Evolutionary conservation across 64 coral and sea anemone species (phyloP).

Genomic region (Dendrophyllia cribrosa): DNA sequence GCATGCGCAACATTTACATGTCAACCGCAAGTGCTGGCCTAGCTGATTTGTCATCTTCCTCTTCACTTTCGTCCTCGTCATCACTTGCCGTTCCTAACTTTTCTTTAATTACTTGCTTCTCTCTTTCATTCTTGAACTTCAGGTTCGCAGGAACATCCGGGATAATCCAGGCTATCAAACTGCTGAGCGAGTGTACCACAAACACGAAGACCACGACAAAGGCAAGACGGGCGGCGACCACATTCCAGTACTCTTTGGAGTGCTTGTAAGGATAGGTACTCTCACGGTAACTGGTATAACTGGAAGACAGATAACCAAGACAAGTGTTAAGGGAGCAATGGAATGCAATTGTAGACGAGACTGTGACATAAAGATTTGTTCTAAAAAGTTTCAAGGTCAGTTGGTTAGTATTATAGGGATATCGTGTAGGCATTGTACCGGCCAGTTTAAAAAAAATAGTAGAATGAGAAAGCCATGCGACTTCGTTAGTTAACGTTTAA

Average conservation of each 20-base stretch:
- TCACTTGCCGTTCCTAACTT: conserved; percentile 27
- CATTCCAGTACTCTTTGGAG: conserved; percentile 83
- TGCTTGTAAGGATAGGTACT: conserved; percentile 48
- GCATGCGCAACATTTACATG: neutral
- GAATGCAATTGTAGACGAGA: too few species aligned
- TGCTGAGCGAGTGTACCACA: conserved; percentile 74
- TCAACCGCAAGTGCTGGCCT: neutral
- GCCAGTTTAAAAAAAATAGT: too few species aligned
- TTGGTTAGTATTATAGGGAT: too few species aligned
- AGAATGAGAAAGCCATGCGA: too few species aligned
- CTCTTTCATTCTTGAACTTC: conserved; percentile 66
- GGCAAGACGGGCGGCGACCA: conserved; percentile 81
- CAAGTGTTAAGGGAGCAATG: neutral
- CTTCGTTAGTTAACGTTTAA: too few species aligned
- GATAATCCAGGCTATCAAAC: conserved; percentile 78
- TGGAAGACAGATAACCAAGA: neutral
- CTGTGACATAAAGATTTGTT: too few species aligned
- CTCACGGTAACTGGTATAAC: conserved; percentile 83
- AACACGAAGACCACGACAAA: conserved; percentile 92
- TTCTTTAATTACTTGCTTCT: conserved; percentile 57
- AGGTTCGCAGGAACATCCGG: conserved; percentile 81
- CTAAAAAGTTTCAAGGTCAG: too few species aligned
- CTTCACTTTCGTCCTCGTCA: conserved; percentile 25
- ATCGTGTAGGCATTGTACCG: too few species aligned
- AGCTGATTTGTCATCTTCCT: neutral